Conservation (phyloP, 2,888 invertebrate genomes). For the Gerris lacustris region DNA sequence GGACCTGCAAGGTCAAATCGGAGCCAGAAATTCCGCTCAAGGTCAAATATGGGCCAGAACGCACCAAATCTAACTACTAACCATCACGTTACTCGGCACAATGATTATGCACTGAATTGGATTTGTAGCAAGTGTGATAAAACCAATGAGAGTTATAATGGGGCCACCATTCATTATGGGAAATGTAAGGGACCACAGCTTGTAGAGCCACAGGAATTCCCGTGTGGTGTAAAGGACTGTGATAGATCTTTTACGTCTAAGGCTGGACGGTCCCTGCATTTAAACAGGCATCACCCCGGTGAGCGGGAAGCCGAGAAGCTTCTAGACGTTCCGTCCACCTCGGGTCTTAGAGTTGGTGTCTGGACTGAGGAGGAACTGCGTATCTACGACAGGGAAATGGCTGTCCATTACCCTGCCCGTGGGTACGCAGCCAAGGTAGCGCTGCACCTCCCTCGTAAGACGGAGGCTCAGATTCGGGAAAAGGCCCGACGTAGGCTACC, state of each 20-base stretch:
- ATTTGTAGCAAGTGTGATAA: not conserved
- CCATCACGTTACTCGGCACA: not conserved
- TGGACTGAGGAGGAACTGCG: not conserved
- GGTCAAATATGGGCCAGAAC: too few relatives aligned
- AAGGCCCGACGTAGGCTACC: not conserved
- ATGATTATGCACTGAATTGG: not conserved
- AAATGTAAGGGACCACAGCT: not conserved
- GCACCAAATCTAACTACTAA: too few relatives aligned
- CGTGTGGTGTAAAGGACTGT: not conserved
- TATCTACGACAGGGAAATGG: not conserved
- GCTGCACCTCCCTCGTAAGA: not conserved
- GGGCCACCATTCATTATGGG: not conserved
- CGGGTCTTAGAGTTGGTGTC: not conserved
- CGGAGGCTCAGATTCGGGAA: not conserved
- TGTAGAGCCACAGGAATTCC: not conserved
- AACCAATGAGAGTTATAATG: not conserved
- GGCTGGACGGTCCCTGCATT: not conserved
- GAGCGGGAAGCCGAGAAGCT: not conserved
- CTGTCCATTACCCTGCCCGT: not conserved
- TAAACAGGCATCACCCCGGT: not conserved
- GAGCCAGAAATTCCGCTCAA: too few relatives aligned
- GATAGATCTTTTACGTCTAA: not conserved
- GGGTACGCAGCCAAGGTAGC: not conserved
- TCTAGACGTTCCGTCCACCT: not conserved
- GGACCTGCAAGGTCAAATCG: too few relatives aligned